Evolutionary conservation across 2,888 invertebrate genomes (phyloP).

Genomic region (Melieria picta): DNA sequence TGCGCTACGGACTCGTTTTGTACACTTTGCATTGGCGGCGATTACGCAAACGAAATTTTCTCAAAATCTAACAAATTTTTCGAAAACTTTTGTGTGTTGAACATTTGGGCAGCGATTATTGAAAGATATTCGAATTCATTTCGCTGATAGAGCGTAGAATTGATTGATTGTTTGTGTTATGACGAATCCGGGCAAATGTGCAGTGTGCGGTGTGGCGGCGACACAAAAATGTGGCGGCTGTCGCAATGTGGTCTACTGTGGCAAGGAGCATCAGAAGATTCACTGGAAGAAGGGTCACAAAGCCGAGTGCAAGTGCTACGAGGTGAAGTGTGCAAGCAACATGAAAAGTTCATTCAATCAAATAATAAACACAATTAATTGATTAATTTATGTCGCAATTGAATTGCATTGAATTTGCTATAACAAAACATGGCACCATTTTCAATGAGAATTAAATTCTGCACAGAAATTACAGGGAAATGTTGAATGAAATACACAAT

Average conservation of each 20-base stretch:
- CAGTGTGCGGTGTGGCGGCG: slow-evolving; percentile 72
- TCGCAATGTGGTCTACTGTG: slow-evolving; percentile 76
- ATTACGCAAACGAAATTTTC: slow-evolving; percentile 47
- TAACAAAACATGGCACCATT: too few species aligned
- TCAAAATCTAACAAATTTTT: neutral
- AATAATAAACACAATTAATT: too few species aligned
- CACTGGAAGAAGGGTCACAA: slow-evolving; percentile 79
- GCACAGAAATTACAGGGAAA: too few species aligned
- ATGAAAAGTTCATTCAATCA: too few species aligned
- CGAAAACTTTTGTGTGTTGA: too few species aligned
- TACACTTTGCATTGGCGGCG: slow-evolving; percentile 4
- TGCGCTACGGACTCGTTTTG: too few species aligned
- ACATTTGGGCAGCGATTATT: too few species aligned
- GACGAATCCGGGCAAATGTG: slow-evolving; percentile 65
- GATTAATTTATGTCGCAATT: too few species aligned
- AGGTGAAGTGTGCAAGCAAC: slow-evolving; percentile 47
- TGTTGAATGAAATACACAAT: too few species aligned
- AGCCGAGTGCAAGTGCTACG: slow-evolving; percentile 69
- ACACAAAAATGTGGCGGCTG: slow-evolving; percentile 76
- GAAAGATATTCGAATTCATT: neutral
- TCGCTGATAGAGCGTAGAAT: neutral
- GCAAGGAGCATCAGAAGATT: slow-evolving; percentile 76
- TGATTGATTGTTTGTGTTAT: slow-evolving; percentile 1
- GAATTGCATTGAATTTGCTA: too few species aligned
- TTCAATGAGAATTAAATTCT: too few species aligned